Evolutionary conservation across 2,797 vertebrate genomes (phyloP).

Genomic region (Pelobates cultripes): DNA sequence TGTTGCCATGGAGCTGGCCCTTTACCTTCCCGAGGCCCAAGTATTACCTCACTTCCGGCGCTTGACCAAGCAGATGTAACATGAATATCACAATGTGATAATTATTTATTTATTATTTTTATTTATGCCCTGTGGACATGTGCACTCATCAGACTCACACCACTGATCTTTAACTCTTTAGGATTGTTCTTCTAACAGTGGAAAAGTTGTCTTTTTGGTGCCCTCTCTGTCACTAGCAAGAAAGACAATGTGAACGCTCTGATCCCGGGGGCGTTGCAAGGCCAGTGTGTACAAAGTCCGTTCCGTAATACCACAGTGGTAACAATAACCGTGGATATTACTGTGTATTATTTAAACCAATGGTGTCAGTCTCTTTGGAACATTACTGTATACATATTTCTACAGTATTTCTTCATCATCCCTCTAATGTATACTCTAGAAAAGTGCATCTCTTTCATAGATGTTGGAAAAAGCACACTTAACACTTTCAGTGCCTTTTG

Average conservation of each 20-base stretch:
- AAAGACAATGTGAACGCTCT: neutral
- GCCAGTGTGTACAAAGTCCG: neutral
- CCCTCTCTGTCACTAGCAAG: neutral
- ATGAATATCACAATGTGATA: neutral
- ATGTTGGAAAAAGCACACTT: constrained; percentile 14
- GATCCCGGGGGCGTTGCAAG: neutral
- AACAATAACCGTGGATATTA: neutral
- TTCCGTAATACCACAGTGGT: neutral
- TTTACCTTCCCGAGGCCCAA: constrained; percentile 94
- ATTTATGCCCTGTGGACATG: neutral
- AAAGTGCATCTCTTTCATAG: neutral
- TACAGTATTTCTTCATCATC: neutral
- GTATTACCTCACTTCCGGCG: constrained; percentile 96
- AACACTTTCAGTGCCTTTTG: constrained; percentile 38
- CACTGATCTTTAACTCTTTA: neutral
- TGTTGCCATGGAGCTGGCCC: constrained; percentile 95
- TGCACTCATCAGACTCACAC: neutral
- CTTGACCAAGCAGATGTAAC: constrained; percentile 89
- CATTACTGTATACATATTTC: neutral
- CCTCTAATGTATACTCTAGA: neutral
- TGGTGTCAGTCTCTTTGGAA: neutral
- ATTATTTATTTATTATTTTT: no score
- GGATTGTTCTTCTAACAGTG: neutral
- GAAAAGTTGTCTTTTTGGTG: neutral
- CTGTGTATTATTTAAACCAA: neutral